Evolutionary conservation across 1,140 invertebrate species (phyloP).

Genomic region (Orussus abietinus): DNA sequence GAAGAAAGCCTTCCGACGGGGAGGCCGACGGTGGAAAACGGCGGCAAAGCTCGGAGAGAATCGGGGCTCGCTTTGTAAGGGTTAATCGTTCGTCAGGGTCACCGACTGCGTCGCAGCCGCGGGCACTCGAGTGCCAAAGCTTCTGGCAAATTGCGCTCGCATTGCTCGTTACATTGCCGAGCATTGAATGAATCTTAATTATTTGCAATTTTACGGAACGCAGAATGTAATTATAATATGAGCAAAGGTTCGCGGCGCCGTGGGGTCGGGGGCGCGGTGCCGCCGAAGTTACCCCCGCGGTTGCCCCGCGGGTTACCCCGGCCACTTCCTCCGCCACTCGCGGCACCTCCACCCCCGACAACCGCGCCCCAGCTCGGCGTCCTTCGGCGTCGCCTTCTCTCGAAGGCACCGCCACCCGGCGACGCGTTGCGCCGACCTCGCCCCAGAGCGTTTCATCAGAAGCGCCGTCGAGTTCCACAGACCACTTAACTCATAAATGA

Average conservation of each 20-base stretch:
- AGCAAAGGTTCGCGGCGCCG: conserved; percentile 41
- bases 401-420: conserved; percentile 25
- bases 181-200: conserved; percentile 49
- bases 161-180: conserved; percentile 32
- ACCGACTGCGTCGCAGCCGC: too few species aligned
- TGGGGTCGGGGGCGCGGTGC: conserved; percentile 33
- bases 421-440: conserved; percentile 34
- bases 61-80: not conserved
- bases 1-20: too few species aligned
- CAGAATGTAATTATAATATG: conserved; percentile 48
- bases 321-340: conserved; percentile 6
- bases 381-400: conserved; percentile 14
- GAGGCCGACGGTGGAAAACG: not conserved
- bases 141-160: conserved; percentile 8
- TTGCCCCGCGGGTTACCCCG: too few species aligned
- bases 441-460: conserved; percentile 49
- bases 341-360: conserved; percentile 3
- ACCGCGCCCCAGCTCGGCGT: not conserved
- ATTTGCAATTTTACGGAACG: conserved; percentile 49
- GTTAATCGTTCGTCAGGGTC: not conserved
- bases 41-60: not conserved
- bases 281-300: too few species aligned
- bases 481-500: conserved; percentile 54
- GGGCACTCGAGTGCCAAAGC: not conserved
- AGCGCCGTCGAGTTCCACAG: conserved; percentile 47